Conservation (phyloP, 2,888 invertebrate genomes). For the Troides oblongomaculatus region DNA sequence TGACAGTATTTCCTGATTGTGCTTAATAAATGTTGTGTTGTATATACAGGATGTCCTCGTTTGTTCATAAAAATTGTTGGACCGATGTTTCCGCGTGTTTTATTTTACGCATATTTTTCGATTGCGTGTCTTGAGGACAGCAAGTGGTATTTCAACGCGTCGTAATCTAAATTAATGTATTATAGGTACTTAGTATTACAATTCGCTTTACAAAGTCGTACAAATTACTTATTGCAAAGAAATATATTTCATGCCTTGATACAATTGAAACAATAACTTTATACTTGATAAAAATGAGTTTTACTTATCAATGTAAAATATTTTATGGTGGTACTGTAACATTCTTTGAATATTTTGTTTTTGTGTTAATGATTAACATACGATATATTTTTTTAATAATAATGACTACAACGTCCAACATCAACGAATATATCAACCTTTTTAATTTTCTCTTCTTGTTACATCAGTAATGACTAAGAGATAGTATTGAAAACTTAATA, state of each 20-base stretch:
- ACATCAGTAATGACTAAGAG: no score
- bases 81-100: constrained; percentile 52
- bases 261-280: no score
- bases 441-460: no score
- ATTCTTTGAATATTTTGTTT: no score
- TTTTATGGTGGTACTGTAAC: no score
- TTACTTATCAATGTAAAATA: no score
- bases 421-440: no score
- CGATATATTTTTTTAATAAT: no score
- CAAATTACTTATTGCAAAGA: background rate
- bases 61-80: constrained; percentile 33
- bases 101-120: constrained; percentile 45
- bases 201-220: background rate
- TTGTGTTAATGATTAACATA: no score
- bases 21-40: constrained; percentile 27
- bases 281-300: no score
- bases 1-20: background rate
- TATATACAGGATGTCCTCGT: constrained; percentile 28
- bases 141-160: constrained; percentile 61
- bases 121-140: constrained; percentile 54
- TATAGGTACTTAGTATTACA: background rate
- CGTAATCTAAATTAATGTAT: background rate
- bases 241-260: background rate
- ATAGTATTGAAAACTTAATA: background rate
- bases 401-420: no score